Conservation (phyloP, 2,113 vertebrate genomes). For the Saimiri boliviensis region DNA sequence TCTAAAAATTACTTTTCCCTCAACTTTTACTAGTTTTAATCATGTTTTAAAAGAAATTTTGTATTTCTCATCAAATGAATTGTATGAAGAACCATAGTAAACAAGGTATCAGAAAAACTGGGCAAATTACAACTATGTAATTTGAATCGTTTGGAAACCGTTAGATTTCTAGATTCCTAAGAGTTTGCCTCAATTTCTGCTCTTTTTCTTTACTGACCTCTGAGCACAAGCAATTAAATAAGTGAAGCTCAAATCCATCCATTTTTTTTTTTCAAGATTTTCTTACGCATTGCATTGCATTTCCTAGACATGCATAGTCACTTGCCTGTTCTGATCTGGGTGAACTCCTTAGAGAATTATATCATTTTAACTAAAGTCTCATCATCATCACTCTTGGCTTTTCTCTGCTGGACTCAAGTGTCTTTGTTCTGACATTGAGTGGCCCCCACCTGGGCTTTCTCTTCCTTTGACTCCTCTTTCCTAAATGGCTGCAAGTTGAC, state of each 20-base stretch:
- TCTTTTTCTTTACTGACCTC: neutral
- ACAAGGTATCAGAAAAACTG: neutral
- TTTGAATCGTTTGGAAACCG: neutral
- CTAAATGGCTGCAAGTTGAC: neutral
- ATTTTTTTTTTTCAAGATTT: neutral
- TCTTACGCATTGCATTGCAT: neutral
- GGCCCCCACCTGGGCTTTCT: neutral
- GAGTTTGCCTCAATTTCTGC: neutral
- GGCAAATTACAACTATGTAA: neutral
- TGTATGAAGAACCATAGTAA: neutral
- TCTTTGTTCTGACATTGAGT: neutral
- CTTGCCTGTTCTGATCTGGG: neutral
- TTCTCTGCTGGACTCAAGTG: neutral
- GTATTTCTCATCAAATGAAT: neutral
- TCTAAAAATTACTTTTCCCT: neutral
- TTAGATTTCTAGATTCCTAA: neutral
- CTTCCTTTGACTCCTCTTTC: neutral
- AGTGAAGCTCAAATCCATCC: neutral
- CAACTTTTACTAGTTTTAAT: neutral
- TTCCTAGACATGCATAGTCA: neutral
- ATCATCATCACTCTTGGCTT: neutral
- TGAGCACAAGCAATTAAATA: neutral
- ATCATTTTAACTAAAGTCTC: neutral
- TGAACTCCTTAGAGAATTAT: neutral
- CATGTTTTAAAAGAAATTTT: conserved; percentile 46